Evolutionary conservation across 2,797 vertebrate genomes (phyloP).

Genomic region (Mormyrus proboscirostris): DNA sequence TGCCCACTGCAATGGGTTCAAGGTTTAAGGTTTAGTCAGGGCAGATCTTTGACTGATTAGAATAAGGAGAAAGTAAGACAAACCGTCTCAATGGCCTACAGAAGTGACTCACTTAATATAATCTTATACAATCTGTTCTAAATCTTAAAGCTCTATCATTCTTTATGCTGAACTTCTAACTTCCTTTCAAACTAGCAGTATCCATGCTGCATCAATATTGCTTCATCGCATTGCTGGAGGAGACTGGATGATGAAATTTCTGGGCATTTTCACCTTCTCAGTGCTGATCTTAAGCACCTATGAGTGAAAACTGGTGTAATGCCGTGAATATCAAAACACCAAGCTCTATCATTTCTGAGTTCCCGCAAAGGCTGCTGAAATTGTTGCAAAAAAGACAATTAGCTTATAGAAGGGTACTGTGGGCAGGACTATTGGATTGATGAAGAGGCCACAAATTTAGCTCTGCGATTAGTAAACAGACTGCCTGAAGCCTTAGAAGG

Average conservation of each 20-base stretch:
- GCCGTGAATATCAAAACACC: not conserved
- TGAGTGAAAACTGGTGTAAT: not conserved
- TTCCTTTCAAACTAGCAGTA: constrained; percentile 3
- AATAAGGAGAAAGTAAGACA: not conserved
- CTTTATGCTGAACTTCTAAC: not conserved
- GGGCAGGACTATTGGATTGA: not conserved
- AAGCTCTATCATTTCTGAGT: not conserved
- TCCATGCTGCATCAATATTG: not conserved
- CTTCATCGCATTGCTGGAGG: not conserved
- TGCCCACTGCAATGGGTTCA: not conserved
- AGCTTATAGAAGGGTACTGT: not conserved
- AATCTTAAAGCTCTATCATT: not conserved
- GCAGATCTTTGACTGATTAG: not conserved
- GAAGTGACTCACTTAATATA: not conserved
- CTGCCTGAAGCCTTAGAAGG: not conserved
- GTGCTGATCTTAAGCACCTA: not conserved
- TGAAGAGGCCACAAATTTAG: not conserved
- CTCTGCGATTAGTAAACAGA: not conserved
- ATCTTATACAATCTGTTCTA: not conserved
- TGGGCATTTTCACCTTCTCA: not conserved
- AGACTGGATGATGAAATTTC: not conserved
- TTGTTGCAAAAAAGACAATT: not conserved
- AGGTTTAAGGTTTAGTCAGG: not conserved
- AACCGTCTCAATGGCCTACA: not conserved
- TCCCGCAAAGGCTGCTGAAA: not conserved